Evolutionary conservation across 2,888 invertebrate species (phyloP).

Genomic region (Podotricha telesiphe): DNA sequence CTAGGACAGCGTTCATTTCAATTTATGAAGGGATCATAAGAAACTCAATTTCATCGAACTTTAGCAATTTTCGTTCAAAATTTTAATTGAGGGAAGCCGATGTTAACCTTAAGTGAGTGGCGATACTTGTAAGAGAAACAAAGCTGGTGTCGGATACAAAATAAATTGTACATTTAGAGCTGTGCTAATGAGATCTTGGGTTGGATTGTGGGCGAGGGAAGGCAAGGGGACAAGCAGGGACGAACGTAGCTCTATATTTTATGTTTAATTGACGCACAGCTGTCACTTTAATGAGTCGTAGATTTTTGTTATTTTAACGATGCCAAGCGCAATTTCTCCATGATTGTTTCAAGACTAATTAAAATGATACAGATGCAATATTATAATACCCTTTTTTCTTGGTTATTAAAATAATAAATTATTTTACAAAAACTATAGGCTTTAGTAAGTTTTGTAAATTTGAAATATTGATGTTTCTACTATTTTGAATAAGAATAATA

Average conservation of each 20-base stretch:
- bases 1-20: neutral
- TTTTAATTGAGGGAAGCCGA: conserved; percentile 54
- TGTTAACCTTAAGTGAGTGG: conserved; percentile 65
- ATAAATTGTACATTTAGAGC: conserved; percentile 79
- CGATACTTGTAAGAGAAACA: conserved; percentile 70
- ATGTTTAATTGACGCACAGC: conserved; percentile 81
- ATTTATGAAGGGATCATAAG: conserved; percentile 26
- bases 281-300: conserved; percentile 78
- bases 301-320: conserved; percentile 66
- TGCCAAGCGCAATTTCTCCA: conserved; percentile 22
- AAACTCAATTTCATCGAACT: conserved; percentile 36
- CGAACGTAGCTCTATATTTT: conserved; percentile 66
- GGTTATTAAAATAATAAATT: conserved; percentile 2
- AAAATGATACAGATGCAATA: conserved; percentile 17
- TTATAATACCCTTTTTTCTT: conserved; percentile 12
- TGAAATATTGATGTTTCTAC: too few relatives aligned
- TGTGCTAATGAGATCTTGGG: conserved; percentile 76
- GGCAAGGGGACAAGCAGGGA: conserved; percentile 58
- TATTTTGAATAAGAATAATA: too few relatives aligned
- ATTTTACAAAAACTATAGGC: too few relatives aligned
- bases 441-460: too few relatives aligned
- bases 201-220: conserved; percentile 53
- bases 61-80: conserved; percentile 41
- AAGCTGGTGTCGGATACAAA: conserved; percentile 76
- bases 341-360: conserved; percentile 32